Evolutionary conservation across 2,888 invertebrate genomes (phyloP).

Genomic region (Onchidella celtica): DNA sequence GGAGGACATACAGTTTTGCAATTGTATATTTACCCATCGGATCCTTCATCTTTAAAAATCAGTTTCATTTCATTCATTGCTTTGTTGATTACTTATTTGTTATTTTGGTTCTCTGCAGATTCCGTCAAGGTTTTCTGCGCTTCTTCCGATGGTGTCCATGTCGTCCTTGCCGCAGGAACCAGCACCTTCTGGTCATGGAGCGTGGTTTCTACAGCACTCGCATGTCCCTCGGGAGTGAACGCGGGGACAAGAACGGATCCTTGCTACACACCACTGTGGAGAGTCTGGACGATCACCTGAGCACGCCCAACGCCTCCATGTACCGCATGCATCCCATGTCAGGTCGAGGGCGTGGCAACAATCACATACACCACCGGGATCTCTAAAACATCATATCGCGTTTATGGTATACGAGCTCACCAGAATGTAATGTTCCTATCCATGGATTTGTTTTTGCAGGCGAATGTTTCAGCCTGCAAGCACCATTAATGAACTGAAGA

Average conservation of each 20-base stretch:
- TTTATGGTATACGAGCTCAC: no score
- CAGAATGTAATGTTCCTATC: no score
- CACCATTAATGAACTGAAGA: no score
- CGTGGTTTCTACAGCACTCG: constrained; percentile 65
- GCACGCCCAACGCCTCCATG: constrained; percentile 54
- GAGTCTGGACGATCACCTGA: constrained; percentile 64
- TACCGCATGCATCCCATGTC: constrained; percentile 59
- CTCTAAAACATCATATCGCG: no score
- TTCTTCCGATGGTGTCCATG: constrained; percentile 94
- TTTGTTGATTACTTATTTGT: no score
- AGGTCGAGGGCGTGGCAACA: constrained; percentile 4
- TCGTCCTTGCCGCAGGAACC: constrained; percentile 80
- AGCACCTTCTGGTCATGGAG: constrained; percentile 62
- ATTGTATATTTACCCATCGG: no score
- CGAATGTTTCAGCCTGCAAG: not conserved
- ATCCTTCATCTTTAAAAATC: no score
- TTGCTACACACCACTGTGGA: constrained; percentile 73
- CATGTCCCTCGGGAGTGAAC: constrained; percentile 66
- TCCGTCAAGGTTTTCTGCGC: constrained; percentile 94
- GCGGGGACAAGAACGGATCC: constrained; percentile 72
- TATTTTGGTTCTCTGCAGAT: no score
- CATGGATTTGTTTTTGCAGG: not conserved
- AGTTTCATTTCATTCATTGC: no score
- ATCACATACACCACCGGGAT: constrained; percentile 17
- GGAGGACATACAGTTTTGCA: no score